Base-by-base conservation (phyloP, 2,113 vertebrate species). In the Caretta caretta region DNA sequence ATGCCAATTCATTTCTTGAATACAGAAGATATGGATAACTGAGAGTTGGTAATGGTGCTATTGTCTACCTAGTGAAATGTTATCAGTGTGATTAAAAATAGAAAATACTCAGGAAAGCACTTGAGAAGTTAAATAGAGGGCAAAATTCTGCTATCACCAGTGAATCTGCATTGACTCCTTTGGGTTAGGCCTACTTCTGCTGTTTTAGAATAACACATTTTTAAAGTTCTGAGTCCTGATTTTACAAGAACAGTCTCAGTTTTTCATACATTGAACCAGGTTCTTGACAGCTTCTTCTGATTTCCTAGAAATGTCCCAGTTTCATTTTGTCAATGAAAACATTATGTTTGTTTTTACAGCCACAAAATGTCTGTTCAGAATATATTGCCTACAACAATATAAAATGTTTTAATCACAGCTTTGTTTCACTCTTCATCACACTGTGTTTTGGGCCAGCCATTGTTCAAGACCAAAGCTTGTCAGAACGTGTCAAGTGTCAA, bases 131-230 rank as follows among this genome's bases (percentile, higher is more conserved):
- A 51, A 92, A 29, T 72, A 88, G 83, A 90, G 59, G 75, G 92
- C 27, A 92, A 90, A 95, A 53, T 31, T 53, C 50, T 87, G 24
- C 53, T 90, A 92, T 85, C 85, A 76, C 53, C 87, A 89, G 93
- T 59, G 83, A 95, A 96, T 94, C 65, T 90, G 90, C 93, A 54
- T 19, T 93, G 86, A 76, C 65, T 91, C 53, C 11, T 42, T 92
- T 87, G 75, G 57, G 13, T 85, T 88, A 81, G 42, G 81, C 93
- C 79, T 96, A 46, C 46, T 92, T 80, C 92, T 88, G 72, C 87
- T 94, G 65, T 75, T 82, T 78, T 25, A 96, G 57, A 94, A 54
- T 16, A 86, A 79, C 53, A 89, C 83, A 81, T 86, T 4, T 92
- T 86, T 80, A 85, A 54, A 42, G 75, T 42, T 80, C 54, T 22